A percentile compares a stretch with the other conserved stretches of the same genome.
Conservation (phyloP, 2,797 vertebrate species). For the Microchirus variegatus region DNA sequence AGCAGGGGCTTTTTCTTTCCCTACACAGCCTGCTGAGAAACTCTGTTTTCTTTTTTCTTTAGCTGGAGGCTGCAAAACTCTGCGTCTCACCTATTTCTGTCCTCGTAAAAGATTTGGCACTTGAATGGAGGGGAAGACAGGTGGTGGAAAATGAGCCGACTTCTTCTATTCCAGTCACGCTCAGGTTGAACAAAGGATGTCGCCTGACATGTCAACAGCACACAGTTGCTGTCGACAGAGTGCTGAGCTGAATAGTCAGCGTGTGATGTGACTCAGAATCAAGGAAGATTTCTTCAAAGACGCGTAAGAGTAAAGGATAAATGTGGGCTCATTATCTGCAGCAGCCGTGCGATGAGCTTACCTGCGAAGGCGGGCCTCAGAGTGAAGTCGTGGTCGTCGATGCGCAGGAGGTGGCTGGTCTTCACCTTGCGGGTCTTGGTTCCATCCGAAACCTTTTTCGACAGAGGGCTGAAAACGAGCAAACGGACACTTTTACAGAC, state of each 20-base stretch:
- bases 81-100: constrained; percentile 9
- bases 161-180: constrained; percentile 11
- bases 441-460: constrained; percentile 86
- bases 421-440: constrained; percentile 87
- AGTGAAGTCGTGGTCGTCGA: constrained; percentile 93
- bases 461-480: constrained; percentile 77
- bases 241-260: not conserved
- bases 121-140: constrained; percentile 7
- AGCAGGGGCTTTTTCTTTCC: not conserved
- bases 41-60: constrained; percentile 1
- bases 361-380: constrained; percentile 96
- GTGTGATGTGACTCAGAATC: constrained; percentile 10
- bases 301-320: not conserved
- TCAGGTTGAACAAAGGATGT: constrained; percentile 18
- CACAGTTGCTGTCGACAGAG: not conserved
- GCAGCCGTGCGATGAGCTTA: constrained; percentile 53
- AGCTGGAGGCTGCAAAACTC: constrained; percentile 1
- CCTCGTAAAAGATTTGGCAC: constrained; percentile 6
- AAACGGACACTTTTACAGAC: constrained; percentile 9
- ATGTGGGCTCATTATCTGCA: no score
- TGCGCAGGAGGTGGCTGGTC: constrained; percentile 88
- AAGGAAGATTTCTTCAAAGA: not conserved
- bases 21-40: not conserved
- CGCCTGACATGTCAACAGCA: not conserved
- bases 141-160: constrained; percentile 4